Evolutionary conservation across 2,888 invertebrate genomes (phyloP).

Genomic region (Julus scandinavius): DNA sequence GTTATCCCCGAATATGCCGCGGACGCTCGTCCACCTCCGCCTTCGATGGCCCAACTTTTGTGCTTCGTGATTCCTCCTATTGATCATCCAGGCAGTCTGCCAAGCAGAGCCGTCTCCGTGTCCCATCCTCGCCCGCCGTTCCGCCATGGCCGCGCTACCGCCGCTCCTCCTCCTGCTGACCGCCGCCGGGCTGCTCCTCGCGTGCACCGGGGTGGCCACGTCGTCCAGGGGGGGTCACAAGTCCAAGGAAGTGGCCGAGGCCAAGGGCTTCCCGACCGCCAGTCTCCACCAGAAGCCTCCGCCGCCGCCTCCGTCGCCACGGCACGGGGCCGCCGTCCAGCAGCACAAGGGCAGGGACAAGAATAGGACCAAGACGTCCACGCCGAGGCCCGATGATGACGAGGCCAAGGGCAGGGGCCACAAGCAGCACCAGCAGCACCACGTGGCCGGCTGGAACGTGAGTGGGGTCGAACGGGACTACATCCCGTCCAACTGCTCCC

Average conservation of each 20-base stretch:
- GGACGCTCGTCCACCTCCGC: neutral
- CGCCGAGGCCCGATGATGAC: neutral
- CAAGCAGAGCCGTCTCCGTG: neutral
- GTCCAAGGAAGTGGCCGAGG: neutral
- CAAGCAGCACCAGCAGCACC: neutral
- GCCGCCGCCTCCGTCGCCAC: neutral
- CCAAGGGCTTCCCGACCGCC: neutral
- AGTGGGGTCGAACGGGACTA: neutral
- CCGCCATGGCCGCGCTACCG: neutral
- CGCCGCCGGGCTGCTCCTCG: neutral
- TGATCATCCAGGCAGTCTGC: neutral
- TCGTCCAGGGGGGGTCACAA: neutral
- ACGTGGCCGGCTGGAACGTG: neutral
- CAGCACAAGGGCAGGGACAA: conserved; percentile 9
- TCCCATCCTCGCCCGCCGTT: neutral
- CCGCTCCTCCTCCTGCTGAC: neutral
- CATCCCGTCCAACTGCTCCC: conserved; percentile 37
- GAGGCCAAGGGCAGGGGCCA: neutral
- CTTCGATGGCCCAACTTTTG: neutral
- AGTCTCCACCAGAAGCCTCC: neutral
- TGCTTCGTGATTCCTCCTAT: neutral
- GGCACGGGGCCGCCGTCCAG: conserved; percentile 14
- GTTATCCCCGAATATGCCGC: neutral
- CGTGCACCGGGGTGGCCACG: neutral
- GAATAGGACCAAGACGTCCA: neutral